Percentiles rank a stretch among this genome's conserved stretches.
These are phyloP conservation scores for Tiliqua scincoides DNA, from an alignment of 2,113 vertebrate genomes.

Conservation along the genomic window DNA sequence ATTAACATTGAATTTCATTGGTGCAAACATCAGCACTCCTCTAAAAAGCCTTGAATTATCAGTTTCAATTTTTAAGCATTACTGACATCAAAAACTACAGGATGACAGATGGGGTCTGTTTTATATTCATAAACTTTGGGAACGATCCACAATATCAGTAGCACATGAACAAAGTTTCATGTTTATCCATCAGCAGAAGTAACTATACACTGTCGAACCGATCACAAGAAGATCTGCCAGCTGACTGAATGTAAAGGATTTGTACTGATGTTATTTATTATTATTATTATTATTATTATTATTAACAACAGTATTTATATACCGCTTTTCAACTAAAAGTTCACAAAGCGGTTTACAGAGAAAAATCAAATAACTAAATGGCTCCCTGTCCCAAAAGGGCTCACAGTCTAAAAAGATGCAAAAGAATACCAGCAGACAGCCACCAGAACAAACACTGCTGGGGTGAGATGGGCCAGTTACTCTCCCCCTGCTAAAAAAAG, in stretches of 20 bases:
- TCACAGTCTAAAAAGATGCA: too few species aligned
- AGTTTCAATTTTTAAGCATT: constrained; percentile 16
- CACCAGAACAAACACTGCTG: too few species aligned
- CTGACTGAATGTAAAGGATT: background rate
- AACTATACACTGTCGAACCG: background rate
- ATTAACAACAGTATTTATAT: too few species aligned
- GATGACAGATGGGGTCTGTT: background rate
- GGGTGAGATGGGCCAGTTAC: too few species aligned
- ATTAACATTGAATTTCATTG: constrained; percentile 23
- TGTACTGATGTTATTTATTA: background rate
- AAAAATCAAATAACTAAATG: too few species aligned
- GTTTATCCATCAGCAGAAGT: background rate
- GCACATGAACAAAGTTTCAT: background rate
- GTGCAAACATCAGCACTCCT: background rate
- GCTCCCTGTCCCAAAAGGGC: too few species aligned
- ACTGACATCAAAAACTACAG: background rate
- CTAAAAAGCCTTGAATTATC: background rate
- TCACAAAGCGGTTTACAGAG: too few species aligned
- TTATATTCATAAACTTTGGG: background rate
- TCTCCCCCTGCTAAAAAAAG: too few species aligned
- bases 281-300: background rate
- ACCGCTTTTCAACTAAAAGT: too few species aligned
- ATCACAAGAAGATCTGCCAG: background rate
- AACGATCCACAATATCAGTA: background rate
- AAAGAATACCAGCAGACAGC: too few species aligned